These are phyloP conservation scores for Polydrusus tereticollis DNA, from an alignment of 2,888 invertebrate genomes.

Conservation along the genomic window DNA sequence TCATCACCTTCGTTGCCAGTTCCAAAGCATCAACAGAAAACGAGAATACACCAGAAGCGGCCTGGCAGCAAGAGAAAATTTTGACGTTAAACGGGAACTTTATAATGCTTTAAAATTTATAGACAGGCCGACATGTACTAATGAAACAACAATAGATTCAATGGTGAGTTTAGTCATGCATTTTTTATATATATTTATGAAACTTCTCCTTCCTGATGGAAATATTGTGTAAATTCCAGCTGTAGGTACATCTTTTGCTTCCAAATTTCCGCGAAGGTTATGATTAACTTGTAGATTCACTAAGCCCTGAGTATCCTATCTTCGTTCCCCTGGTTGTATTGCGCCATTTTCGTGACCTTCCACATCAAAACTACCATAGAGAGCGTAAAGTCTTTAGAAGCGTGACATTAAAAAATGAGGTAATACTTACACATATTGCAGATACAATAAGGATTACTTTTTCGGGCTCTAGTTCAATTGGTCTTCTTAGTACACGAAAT, in stretches of 20 bases:
- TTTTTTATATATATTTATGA: constrained; percentile 45
- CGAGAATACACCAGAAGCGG: constrained; percentile 49
- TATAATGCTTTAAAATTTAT: constrained; percentile 19
- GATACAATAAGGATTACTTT: no score
- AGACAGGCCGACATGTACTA: constrained; percentile 25
- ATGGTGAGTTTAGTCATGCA: constrained; percentile 37
- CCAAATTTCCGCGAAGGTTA: neutral
- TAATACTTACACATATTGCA: no score
- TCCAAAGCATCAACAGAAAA: constrained; percentile 37
- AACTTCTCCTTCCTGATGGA: constrained; percentile 44
- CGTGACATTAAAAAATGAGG: no score
- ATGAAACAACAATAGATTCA: constrained; percentile 44
- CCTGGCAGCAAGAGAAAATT: constrained; percentile 42
- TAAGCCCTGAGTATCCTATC: no score
- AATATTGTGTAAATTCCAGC: constrained; percentile 39
- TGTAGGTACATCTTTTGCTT: constrained; percentile 39
- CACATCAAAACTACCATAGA: no score
- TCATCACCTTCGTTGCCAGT: no score
- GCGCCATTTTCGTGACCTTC: no score
- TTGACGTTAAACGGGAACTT: constrained; percentile 45
- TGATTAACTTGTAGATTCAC: neutral
- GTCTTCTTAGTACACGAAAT: no score
- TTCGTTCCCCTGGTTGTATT: no score
- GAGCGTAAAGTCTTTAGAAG: no score
- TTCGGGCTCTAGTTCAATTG: no score